Percentiles rank a stretch among this genome's conserved stretches.
Conservation (phyloP, 23 tunicate genomes). For the Corella eumyota region DNA sequence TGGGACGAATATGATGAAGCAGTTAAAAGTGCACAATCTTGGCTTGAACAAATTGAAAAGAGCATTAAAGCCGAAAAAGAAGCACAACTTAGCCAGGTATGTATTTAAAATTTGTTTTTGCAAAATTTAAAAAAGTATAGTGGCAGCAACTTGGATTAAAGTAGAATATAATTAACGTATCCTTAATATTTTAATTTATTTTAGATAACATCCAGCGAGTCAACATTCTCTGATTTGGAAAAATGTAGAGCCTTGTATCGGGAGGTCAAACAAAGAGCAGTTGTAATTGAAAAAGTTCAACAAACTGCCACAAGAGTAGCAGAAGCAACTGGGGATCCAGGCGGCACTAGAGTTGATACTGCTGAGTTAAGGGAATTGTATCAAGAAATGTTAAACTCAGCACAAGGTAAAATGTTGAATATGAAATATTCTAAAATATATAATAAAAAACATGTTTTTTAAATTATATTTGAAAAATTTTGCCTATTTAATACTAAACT, state of each 20-base stretch:
- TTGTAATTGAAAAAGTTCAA: slow-evolving; percentile 47
- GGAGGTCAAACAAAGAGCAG: slow-evolving; percentile 27
- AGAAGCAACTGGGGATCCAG: slow-evolving; percentile 53
- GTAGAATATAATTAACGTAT: background rate
- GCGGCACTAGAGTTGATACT: slow-evolving; percentile 65
- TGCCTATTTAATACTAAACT: background rate
- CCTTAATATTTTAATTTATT: background rate
- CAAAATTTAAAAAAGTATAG: background rate
- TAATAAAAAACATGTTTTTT: background rate
- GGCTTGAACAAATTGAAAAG: slow-evolving; percentile 43
- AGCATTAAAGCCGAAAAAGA: slow-evolving; percentile 32
- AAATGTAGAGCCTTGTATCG: slow-evolving; percentile 52
- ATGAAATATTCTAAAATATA: background rate
- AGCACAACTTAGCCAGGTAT: slow-evolving; percentile 21
- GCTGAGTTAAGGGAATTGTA: slow-evolving; percentile 75
- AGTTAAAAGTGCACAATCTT: slow-evolving; percentile 44
- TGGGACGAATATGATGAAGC: slow-evolving; percentile 76
- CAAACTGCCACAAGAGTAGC: slow-evolving; percentile 54
- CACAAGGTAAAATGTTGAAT: slow-evolving; percentile 38
- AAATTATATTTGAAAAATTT: slow-evolving; percentile 2
- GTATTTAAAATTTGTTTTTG: background rate
- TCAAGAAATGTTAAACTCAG: slow-evolving; percentile 38
- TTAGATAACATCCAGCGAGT: slow-evolving; percentile 9
- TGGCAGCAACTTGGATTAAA: background rate
- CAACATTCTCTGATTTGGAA: slow-evolving; percentile 27